These are phyloP conservation scores for Gryllus longicercus DNA, from an alignment of 2,888 invertebrate genomes.

Conservation along the genomic window DNA sequence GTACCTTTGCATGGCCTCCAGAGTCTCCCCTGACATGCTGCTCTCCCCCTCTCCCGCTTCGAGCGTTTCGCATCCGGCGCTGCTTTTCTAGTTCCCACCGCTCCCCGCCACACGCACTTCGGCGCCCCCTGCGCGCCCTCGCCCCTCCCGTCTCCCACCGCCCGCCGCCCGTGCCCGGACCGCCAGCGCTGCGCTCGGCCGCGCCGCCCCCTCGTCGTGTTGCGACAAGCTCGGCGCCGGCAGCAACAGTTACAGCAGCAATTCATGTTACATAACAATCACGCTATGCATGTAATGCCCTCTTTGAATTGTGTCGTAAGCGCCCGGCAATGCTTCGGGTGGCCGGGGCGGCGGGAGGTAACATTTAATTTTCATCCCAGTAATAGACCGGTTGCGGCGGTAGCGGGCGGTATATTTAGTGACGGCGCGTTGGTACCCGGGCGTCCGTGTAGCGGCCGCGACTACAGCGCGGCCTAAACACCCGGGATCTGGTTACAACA, in stretches of 20 bases:
- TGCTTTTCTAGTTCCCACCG: not conserved
- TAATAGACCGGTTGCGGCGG: not conserved
- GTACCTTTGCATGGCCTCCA: too few relatives aligned
- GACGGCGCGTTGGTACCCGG: not conserved
- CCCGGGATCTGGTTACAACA: slow-evolving; percentile 2
- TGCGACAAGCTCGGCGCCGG: not conserved
- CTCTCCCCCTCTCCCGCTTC: too few relatives aligned
- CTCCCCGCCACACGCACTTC: not conserved
- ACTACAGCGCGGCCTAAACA: slow-evolving; percentile 7
- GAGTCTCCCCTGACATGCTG: too few relatives aligned
- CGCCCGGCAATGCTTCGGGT: not conserved
- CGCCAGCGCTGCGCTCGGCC: not conserved
- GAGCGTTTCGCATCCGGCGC: not conserved
- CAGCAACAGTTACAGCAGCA: slow-evolving; percentile 17
- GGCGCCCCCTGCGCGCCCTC: not conserved
- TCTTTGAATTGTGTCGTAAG: slow-evolving; percentile 17
- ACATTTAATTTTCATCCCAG: slow-evolving; percentile 17
- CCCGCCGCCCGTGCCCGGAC: not conserved
- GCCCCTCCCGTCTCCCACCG: too few relatives aligned
- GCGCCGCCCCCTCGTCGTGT: not conserved
- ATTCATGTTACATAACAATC: slow-evolving; percentile 17
- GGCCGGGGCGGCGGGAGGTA: not conserved
- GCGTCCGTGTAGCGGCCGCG: slow-evolving; percentile 3
- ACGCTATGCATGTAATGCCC: slow-evolving; percentile 17
- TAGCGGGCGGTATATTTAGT: not conserved